These are phyloP conservation scores for Danio choprae DNA, from an alignment of 2,797 vertebrate genomes.

Conservation along the genomic window DNA sequence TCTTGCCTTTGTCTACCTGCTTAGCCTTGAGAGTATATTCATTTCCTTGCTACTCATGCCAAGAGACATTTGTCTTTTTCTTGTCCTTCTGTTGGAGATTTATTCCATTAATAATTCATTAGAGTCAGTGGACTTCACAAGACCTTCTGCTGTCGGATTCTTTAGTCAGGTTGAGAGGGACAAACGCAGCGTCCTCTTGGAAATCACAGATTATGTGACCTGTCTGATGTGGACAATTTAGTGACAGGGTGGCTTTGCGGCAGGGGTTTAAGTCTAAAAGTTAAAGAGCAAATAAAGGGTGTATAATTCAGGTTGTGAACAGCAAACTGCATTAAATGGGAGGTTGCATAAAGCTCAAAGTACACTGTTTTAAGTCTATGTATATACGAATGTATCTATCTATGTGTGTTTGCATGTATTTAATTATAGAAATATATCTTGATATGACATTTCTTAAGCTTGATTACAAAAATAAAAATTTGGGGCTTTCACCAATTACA, in stretches of 20 bases:
- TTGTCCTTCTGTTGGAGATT: slow-evolving; percentile 74
- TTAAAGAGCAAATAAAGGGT: slow-evolving; percentile 18
- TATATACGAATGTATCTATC: too few relatives aligned
- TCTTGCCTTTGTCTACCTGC: slow-evolving; percentile 40
- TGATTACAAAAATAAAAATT: too few relatives aligned
- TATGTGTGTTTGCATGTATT: too few relatives aligned
- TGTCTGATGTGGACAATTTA: slow-evolving; percentile 22
- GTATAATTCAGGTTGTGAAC: not conserved
- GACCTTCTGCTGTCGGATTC: slow-evolving; percentile 44
- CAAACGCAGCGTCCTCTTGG: slow-evolving; percentile 8
- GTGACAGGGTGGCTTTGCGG: not conserved
- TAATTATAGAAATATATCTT: too few relatives aligned
- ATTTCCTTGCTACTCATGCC: slow-evolving; percentile 68
- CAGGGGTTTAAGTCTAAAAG: slow-evolving; percentile 2
- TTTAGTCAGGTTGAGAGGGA: slow-evolving; percentile 34
- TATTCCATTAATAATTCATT: slow-evolving; percentile 80
- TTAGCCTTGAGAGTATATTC: slow-evolving; percentile 72
- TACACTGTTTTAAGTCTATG: too few relatives aligned
- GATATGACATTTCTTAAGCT: too few relatives aligned
- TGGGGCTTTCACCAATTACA: too few relatives aligned
- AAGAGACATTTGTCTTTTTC: slow-evolving; percentile 76
- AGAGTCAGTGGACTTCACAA: slow-evolving; percentile 68
- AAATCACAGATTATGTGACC: slow-evolving; percentile 20
- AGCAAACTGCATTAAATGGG: too few relatives aligned
- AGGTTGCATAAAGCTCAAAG: too few relatives aligned